phyloP scores from a whole-genome alignment of 2,113 vertebrate genomes.

The Paramormyrops kingsleyae region DNA sequence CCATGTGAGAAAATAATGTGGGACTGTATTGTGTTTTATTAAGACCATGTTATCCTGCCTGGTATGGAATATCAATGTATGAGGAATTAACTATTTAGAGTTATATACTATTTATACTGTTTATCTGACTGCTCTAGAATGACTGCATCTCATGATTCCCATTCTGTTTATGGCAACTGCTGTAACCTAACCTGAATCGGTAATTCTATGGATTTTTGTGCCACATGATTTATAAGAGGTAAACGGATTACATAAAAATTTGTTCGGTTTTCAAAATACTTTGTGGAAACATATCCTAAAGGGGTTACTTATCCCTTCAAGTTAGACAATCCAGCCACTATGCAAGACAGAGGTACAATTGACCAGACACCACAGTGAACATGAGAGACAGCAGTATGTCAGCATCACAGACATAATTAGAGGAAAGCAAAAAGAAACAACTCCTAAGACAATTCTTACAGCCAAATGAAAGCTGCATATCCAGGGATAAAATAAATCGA shows the following conservation, averaged over 20 bases:
- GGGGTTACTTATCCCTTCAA: neutral
- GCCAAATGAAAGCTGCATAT: neutral
- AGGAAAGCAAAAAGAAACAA: neutral
- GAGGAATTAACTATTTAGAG: too few relatives aligned
- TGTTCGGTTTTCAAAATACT: neutral
- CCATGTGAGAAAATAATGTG: neutral
- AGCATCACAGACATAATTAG: neutral
- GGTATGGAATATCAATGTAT: too few relatives aligned
- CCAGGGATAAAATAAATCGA: neutral
- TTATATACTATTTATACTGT: too few relatives aligned
- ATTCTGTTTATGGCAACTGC: too few relatives aligned
- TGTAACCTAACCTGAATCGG: too few relatives aligned
- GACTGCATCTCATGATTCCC: too few relatives aligned
- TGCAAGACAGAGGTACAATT: neutral
- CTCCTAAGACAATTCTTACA: neutral
- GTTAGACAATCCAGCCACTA: neutral
- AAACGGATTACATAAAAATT: neutral
- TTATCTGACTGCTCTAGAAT: too few relatives aligned
- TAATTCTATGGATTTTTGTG: too few relatives aligned
- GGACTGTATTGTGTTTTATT: neutral
- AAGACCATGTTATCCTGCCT: too few relatives aligned
- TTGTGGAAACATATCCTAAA: neutral
- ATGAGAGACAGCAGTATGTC: neutral
- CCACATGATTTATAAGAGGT: neutral
- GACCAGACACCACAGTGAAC: neutral